Evolutionary conservation across 2,797 vertebrate genomes (phyloP).

Genomic region (Cichlasoma orientale): DNA sequence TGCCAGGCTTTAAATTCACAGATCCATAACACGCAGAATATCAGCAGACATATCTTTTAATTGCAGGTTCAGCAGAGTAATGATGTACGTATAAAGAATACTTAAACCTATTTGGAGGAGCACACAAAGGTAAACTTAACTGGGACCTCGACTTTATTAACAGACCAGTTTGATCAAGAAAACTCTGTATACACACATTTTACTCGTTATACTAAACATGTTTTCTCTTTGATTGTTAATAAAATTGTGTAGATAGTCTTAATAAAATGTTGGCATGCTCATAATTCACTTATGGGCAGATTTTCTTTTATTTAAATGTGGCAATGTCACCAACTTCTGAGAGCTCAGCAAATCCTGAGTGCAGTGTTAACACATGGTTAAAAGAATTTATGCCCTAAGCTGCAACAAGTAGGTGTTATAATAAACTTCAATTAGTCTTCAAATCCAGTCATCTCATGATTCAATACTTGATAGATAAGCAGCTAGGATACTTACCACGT

Average conservation of each 20-base stretch:
- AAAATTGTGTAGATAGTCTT: background rate
- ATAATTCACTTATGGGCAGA: background rate
- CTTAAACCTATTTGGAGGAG: background rate
- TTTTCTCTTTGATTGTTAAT: background rate
- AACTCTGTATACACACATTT: background rate
- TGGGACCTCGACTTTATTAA: background rate
- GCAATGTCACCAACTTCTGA: background rate
- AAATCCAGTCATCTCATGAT: background rate
- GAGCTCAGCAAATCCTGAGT: background rate
- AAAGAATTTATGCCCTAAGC: background rate
- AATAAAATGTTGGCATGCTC: background rate
- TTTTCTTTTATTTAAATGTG: background rate
- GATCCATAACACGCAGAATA: background rate
- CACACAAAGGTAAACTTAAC: background rate
- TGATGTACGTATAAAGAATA: background rate
- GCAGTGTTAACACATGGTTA: background rate
- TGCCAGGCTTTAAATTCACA: background rate
- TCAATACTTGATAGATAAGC: background rate
- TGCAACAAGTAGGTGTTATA: background rate
- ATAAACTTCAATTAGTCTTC: background rate
- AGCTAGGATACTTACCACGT: background rate
- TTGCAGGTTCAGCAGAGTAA: background rate
- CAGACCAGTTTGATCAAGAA: background rate
- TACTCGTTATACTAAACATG: background rate
- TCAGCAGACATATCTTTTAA: background rate